Evolutionary conservation across 2,888 invertebrate genomes (phyloP).

Genomic region (Pantelozetes paolii): DNA sequence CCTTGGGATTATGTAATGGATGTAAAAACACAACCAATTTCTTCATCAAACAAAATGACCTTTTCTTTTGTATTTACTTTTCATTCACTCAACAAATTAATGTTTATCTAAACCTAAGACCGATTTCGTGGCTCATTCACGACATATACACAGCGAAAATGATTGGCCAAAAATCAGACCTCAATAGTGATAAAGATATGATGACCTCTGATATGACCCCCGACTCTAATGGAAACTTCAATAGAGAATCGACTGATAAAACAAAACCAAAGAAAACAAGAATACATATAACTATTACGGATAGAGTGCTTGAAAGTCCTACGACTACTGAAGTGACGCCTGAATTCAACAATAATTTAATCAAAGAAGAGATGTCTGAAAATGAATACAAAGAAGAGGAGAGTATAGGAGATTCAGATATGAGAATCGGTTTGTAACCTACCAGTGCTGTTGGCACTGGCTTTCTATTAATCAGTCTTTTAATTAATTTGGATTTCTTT

Average conservation of each 20-base stretch:
- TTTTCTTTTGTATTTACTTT: too few species aligned
- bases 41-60: too few species aligned
- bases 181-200: constrained; percentile 26
- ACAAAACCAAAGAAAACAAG: constrained; percentile 59
- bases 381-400: background rate
- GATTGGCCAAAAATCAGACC: constrained; percentile 14
- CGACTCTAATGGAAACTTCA: constrained; percentile 11
- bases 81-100: too few species aligned
- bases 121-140: constrained; percentile 18
- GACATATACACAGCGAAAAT: constrained; percentile 11
- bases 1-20: too few species aligned
- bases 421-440: background rate
- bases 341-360: too few species aligned
- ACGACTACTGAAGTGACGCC: background rate
- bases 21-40: too few species aligned
- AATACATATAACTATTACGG: constrained; percentile 26
- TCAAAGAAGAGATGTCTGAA: background rate
- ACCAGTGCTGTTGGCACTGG: too few species aligned
- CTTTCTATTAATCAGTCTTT: background rate
- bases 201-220: constrained; percentile 31
- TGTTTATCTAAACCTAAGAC: background rate
- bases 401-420: background rate
- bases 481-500: background rate
- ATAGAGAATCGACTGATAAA: background rate
- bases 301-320: background rate